These are phyloP conservation scores for Protonemura montana DNA, from an alignment of 2,888 invertebrate species.

Conservation along the genomic window DNA sequence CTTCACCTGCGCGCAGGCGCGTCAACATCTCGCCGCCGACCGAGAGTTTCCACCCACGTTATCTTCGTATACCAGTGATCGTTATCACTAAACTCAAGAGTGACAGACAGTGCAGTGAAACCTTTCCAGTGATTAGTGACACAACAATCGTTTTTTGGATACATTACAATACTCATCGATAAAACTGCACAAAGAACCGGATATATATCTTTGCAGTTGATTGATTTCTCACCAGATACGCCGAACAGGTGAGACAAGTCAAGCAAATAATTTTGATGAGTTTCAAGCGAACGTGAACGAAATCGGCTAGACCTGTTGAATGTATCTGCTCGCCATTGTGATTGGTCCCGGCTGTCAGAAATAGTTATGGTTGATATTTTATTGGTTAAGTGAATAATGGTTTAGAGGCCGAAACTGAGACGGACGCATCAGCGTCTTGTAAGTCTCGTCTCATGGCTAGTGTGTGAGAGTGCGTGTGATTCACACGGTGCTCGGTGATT, in stretches of 20 bases:
- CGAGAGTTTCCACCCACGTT: background rate
- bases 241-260: background rate
- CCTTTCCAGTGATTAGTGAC: background rate
- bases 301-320: background rate
- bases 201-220: background rate
- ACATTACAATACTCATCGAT: background rate
- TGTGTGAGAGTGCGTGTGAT: background rate
- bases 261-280: slow-evolving; percentile 7
- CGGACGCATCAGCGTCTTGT: background rate
- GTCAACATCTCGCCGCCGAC: background rate
- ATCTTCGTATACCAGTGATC: background rate
- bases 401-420: background rate
- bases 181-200: background rate
- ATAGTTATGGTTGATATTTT: background rate
- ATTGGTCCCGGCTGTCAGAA: background rate
- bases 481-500: background rate
- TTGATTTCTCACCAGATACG: slow-evolving; percentile 12
- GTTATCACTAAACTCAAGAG: background rate
- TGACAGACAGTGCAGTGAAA: background rate
- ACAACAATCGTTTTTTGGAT: slow-evolving; percentile 5
- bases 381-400: background rate
- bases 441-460: too few species aligned
- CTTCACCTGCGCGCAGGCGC: background rate
- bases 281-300: background rate
- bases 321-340: background rate